phyloP scores from a whole-genome alignment of 1,140 invertebrate species.

The Elymnias hypermnestra region DNA sequence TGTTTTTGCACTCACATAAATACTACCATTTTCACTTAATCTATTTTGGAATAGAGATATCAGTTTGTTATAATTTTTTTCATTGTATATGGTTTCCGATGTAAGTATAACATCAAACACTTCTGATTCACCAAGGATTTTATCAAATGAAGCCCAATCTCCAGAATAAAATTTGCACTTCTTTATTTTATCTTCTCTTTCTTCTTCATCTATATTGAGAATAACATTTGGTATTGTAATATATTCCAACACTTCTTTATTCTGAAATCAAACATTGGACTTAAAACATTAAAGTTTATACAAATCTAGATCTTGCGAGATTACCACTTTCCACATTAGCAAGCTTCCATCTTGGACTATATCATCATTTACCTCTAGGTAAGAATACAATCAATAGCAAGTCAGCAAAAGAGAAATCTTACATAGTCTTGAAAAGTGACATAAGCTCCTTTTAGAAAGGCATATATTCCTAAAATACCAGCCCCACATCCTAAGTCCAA shows the following conservation, averaged over 20 bases:
- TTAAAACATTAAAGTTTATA: too few relatives aligned
- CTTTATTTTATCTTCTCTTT: slow-evolving; percentile 65
- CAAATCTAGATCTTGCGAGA: too few relatives aligned
- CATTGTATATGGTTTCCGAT: slow-evolving; percentile 94
- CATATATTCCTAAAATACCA: slow-evolving; percentile 87
- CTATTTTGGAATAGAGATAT: slow-evolving; percentile 78
- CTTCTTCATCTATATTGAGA: slow-evolving; percentile 78
- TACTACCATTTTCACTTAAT: slow-evolving; percentile 81
- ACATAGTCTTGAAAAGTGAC: slow-evolving; percentile 96
- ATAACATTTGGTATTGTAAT: slow-evolving; percentile 88
- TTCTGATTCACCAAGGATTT: slow-evolving; percentile 62
- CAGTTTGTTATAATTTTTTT: slow-evolving; percentile 83
- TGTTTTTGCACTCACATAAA: slow-evolving; percentile 88
- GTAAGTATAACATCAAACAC: slow-evolving; percentile 91
- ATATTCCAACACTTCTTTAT: slow-evolving; percentile 83
- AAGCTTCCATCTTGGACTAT: too few relatives aligned
- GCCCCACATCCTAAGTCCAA: slow-evolving; percentile 92
- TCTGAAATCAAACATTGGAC: slow-evolving; percentile 83
- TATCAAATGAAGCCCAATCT: slow-evolving; percentile 85
- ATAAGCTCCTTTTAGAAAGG: slow-evolving; percentile 79
- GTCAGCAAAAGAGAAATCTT: too few relatives aligned
- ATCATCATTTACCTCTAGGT: too few relatives aligned
- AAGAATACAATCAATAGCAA: too few relatives aligned
- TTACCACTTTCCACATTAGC: too few relatives aligned
- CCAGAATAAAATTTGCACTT: slow-evolving; percentile 85